Base-by-base conservation (phyloP, 2,113 vertebrate genomes). In the Gymnobelideus leadbeateri region DNA sequence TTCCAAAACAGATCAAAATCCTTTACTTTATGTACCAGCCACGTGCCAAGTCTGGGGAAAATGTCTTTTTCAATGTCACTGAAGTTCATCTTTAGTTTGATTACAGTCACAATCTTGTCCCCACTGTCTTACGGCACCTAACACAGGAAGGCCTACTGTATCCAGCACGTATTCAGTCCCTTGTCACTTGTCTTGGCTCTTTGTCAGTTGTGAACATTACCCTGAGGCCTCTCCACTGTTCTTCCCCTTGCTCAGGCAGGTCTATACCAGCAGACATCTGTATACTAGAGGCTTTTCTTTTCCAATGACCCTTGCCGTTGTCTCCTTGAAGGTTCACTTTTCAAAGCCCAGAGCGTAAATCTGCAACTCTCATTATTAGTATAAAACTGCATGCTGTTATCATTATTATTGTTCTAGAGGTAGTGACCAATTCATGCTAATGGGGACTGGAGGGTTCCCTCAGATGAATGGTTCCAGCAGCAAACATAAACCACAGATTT, bases 361-460 rank as follows among this genome's bases (percentile, higher is more conserved):
- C 16, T 77, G 68, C 12, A 37, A 37, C 3, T 16, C 12, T 68
- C 31, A n/a, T n/a, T 68, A 68, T 68, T 37, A n/a, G 31, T 16
- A n/a, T 16, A n/a, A 91, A 91, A 95, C 51, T 61, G 46, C 37
- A 92, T 47, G 23, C 90, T 51, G 49, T 55, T 53, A 68, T 51
- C 53, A 92, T 94, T 51, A 95, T 43, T 90, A 92, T 14, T 92
- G n/a, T 10, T 94, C 16, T 52, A 94, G 55, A 94, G 24, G 55
- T 4, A 91, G 25, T 55, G 68, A 94, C 93, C 46, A 11, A 94
- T 54, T 94, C 92, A 93, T 51, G 90, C 0, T 95, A 31, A 52
- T 1, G 52, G 51, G 43, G 4, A 77, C 28, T 93, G 49, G 54
- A 89, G 51, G 37, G 54, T 8, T 89, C 23, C 9, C 50, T 89